Evolutionary conservation across 2,888 invertebrate genomes (phyloP), one percentile per base, ranked within the genome.

Genomic region (Sthenelais limicola): DNA sequence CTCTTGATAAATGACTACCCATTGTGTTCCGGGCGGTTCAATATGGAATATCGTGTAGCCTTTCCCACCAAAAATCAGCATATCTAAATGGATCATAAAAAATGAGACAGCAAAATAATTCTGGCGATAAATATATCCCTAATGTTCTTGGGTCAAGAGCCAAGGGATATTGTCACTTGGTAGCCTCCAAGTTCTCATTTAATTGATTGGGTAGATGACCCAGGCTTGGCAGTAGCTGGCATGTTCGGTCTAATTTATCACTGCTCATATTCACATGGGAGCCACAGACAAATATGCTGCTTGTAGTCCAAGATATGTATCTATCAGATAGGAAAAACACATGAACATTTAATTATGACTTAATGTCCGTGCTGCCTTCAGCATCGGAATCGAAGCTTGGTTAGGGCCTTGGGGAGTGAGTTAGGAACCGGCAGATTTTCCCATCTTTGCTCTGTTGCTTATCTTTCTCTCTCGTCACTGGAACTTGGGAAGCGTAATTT

Each of bases 191-290:
- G 62, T 35, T 24, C 38, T 21, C 62, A 24, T 62, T 62, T 62
- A 62, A 62, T 62, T 62, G 62, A 62, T 62, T 62, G 62, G 62
- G 62, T 38, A 62, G 62, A 62, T 62, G 62, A 62, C 62, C 62
- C 24, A 43, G 24, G 62, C 62, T 43, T 43, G 38, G 38, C 32
- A n/a, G 21, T 12, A 5, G 62, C 24, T 43, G 35, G 35, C 62
- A 35, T 38, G 62, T 26, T 35, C 62, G 24, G 38, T 62, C 56
- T 62, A 62, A 62, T 62, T 62, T 62, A 62, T 62, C 62, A 62
- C 62, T 28, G 38, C 26, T 18, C 38, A 24, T 18, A 35, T 62
- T 62, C 62, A 38, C 62, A 35, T 15, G 62, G 38, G 62, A 35
- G 62, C n/a, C 1, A 35, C 3, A 43, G 62, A 62, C 62, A 62